These are phyloP conservation scores for Panthera uncia DNA, from an alignment of 2,113 vertebrate genomes.

Conservation along the genomic window DNA sequence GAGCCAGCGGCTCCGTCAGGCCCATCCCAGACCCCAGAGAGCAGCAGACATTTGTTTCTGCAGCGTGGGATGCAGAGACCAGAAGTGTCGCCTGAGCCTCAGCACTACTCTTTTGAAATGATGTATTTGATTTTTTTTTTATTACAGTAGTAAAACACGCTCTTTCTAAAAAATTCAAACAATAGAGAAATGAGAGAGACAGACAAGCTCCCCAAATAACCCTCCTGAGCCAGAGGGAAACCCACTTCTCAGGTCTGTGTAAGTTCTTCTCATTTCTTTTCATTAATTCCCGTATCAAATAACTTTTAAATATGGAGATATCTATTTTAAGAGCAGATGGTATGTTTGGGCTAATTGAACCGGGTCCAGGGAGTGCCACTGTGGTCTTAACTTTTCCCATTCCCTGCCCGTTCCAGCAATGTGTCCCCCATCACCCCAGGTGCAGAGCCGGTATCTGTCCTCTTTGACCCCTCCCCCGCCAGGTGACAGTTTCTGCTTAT, in stretches of 20 bases:
- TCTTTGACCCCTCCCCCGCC: neutral
- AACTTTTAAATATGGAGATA: conserved; percentile 43
- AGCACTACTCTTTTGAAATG: neutral
- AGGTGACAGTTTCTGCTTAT: neutral
- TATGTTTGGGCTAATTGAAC: conserved; percentile 17
- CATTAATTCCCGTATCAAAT: neutral
- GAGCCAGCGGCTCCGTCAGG: neutral
- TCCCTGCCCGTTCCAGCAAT: neutral
- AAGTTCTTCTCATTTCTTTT: neutral
- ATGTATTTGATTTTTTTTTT: conserved; percentile 15
- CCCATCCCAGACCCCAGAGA: neutral
- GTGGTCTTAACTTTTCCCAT: neutral
- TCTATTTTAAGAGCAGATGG: conserved; percentile 30
- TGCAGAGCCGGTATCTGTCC: neutral
- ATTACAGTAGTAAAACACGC: conserved; percentile 1
- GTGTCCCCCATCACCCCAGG: neutral
- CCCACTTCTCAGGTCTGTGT: neutral
- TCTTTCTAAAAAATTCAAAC: conserved; percentile 51
- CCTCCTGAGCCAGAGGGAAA: neutral
- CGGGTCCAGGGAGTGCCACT: neutral
- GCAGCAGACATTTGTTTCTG: neutral
- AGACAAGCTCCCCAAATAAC: neutral
- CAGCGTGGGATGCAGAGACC: neutral
- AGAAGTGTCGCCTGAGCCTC: neutral
- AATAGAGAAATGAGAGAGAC: conserved; percentile 22